Conservation (phyloP, 37 sponge, comb jelly and placozoan genomes). For the Geodia barretti region DNA sequence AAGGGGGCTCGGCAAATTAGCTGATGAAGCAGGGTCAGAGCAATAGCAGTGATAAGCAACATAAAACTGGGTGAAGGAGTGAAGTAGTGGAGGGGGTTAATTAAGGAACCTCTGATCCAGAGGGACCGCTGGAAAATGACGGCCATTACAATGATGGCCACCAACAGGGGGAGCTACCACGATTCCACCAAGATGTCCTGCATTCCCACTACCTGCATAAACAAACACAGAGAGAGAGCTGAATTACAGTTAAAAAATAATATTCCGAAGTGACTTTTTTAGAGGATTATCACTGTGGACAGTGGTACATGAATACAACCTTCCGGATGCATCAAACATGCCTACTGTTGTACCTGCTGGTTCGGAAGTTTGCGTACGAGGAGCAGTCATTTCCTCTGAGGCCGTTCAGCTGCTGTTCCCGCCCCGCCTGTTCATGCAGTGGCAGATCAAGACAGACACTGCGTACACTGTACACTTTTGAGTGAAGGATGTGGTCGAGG, state of each 20-base stretch:
- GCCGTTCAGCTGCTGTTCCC: too few species aligned
- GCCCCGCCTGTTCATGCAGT: neutral
- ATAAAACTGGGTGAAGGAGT: too few species aligned
- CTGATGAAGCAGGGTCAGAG: too few species aligned
- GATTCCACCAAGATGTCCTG: constrained; percentile 2
- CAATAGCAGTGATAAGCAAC: too few species aligned
- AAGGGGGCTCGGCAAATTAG: too few species aligned
- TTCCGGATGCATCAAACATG: neutral
- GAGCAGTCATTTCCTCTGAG: too few species aligned
- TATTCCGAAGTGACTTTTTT: neutral
- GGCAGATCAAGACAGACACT: constrained; percentile 6
- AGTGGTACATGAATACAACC: neutral
- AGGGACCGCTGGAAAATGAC: neutral
- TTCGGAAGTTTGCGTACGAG: neutral
- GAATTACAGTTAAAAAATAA: too few species aligned
- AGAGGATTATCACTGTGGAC: neutral
- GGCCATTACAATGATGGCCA: neutral
- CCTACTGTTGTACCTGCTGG: neutral
- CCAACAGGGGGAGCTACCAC: constrained; percentile 8
- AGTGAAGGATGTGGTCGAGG: too few species aligned
- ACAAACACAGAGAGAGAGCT: neutral
- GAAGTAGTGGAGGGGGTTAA: too few species aligned
- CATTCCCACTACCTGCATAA: neutral
- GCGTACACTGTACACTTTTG: constrained; percentile 1
- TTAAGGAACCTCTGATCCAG: neutral